Base-by-base conservation (phyloP, 37 sponge, comb jelly and placozoan species). In the Chondrilla cf. caribensis region DNA sequence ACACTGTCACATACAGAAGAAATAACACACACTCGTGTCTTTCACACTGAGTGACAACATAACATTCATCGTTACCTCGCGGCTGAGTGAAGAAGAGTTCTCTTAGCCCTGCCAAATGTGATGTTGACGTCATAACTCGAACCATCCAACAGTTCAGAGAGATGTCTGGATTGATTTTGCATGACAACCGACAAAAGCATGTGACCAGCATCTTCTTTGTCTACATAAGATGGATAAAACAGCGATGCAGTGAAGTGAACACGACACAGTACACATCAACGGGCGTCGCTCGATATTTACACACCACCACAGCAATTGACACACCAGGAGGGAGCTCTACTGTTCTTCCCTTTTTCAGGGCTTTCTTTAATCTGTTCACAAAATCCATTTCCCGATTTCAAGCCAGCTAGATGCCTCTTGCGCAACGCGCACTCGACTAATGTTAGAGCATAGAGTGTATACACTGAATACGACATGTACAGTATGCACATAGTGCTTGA, bases 31-130 rank as follows among this genome's bases (percentile, higher is more conserved):
- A 62, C 7, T 28, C 6, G 64, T 62, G 17, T 19, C 57, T 55
- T 55, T 19, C 17, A 28, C 8, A 28, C 8, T 62, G 18, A n/a
- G 7, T 47, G 60, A 75, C 24, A 22, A 37, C n/a, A n/a, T n/a
- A n/a, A n/a, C n/a, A n/a, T n/a, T n/a, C n/a, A 55, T 29, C 32
- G 90, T 62, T 58, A 92, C 90, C 89, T 95, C 14, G 96, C 89
- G 17, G 90, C 90, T 36, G 89, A 84, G 54, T 95, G 96, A 55
- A 91, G 76, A 19, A 95, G 89, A 15, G 92, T 95, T 28, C 96
- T 43, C 80, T 68, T 73, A 24, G 86, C 93, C 22, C 88, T 43
- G n/a, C 96, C 93, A 43, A 85, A 87, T 80, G 58, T 41, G 54
- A 85, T 76, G 83, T 95, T 86, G 64, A 92, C 54, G 51, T 90